Evolutionary conservation across 2,797 vertebrate genomes (phyloP), one percentile per base, ranked within the genome.

Genomic region (Scolopax rusticola): DNA sequence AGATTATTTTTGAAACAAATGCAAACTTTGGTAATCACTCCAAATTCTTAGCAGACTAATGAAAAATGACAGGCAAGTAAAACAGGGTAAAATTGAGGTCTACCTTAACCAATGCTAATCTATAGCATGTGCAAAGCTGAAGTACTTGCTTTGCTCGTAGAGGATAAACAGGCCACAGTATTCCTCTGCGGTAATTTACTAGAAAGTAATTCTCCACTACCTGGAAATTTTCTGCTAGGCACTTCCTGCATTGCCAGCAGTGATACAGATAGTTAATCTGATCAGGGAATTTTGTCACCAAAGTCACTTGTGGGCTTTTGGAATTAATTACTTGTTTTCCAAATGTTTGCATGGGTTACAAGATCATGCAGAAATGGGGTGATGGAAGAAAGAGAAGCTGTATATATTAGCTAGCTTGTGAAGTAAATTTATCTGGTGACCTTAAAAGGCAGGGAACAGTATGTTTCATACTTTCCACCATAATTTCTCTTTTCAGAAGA

Each of bases 401-500:
- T 45, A 28, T 60, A 1, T 25, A 9, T 36, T 48, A 27, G 2
- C 59, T 53, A 64, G 15, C 64, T 68, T 4, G 71, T 27, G 45
- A 60, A 75, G 43, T 73, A 19, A 11, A 51, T 23, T 38, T 36
- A 71, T 73, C 28, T 27, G 54, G n/a, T 93, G 89, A 8, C 95
- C 90, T 15, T 95, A 95, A 94, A 97, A 97, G 96, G 96, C 94
- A 69, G 56, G 82, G 95, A 95, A 92, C 75, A 63, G 33, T 33
- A 8, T 2, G 73, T 83, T 87, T 70, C 68, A 38, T 68, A 6
- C 43, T 75, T 51, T 18, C 70, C 90, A 15, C 67, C 56, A 0
- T 15, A 38, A 76, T 11, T 7, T 51, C 69, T 28, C 47, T 50
- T 24, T 50, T 23, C 67, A 80, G 40, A 43, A 75, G 81, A 25